These are phyloP conservation scores for Poeciliopsis retropinna DNA, from an alignment of 2,113 vertebrate species.

Conservation along the genomic window DNA sequence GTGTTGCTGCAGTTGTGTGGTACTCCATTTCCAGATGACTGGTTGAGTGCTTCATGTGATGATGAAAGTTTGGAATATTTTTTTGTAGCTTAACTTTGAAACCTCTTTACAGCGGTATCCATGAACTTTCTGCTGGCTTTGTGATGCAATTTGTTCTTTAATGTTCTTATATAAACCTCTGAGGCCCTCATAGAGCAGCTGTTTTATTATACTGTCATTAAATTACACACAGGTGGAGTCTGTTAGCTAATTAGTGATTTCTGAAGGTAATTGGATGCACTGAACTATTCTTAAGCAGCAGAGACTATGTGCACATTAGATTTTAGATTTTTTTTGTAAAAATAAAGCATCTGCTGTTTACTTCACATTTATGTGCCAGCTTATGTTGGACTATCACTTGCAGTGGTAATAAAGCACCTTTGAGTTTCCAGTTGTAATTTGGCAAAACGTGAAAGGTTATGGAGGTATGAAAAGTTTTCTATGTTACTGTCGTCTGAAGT, in stretches of 20 bases:
- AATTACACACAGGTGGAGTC: background rate
- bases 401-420: background rate
- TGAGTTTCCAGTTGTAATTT: background rate
- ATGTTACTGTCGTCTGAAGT: too few relatives aligned
- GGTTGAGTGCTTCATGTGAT: too few relatives aligned
- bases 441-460: background rate
- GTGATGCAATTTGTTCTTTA: background rate
- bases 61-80: too few relatives aligned
- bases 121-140: background rate
- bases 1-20: too few relatives aligned
- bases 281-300: background rate
- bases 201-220: background rate
- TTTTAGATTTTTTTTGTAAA: background rate
- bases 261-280: background rate
- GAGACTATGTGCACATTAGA: background rate
- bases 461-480: background rate
- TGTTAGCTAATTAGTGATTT: background rate
- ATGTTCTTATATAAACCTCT: background rate
- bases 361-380: background rate
- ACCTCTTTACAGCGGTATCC: too few relatives aligned
- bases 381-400: background rate
- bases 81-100: too few relatives aligned
- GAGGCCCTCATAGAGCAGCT: background rate
- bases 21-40: too few relatives aligned
- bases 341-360: constrained; percentile 22